A percentile compares a stretch with the other conserved stretches of the same genome.
Evolutionary conservation across 2,888 invertebrate genomes (phyloP).

Genomic region (Eledone cirrhosa): DNA sequence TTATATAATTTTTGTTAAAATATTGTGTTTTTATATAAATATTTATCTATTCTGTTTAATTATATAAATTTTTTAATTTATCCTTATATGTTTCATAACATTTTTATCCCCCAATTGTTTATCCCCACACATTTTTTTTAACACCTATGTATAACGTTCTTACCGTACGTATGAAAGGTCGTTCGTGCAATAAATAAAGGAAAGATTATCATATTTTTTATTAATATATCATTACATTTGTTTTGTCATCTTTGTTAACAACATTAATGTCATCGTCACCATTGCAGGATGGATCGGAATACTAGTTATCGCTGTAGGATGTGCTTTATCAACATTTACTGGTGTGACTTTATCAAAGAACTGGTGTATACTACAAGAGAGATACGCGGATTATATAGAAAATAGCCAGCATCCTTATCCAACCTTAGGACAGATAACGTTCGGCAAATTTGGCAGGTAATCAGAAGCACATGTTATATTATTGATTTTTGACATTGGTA

Average conservation of each 20-base stretch:
- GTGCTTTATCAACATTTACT: slow-evolving; percentile 78
- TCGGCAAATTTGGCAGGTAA: slow-evolving; percentile 70
- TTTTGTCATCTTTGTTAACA: background rate
- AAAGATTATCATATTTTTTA: no score
- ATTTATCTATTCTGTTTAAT: no score
- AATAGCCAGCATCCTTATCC: slow-evolving; percentile 82
- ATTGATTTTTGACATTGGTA: background rate
- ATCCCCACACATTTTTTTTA: no score
- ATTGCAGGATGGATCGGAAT: slow-evolving; percentile 76
- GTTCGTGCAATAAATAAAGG: no score
- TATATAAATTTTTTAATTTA: no score
- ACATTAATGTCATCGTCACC: background rate
- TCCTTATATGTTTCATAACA: no score
- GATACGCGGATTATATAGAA: slow-evolving; percentile 71
- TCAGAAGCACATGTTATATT: background rate
- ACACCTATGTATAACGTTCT: no score
- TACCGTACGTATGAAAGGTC: no score
- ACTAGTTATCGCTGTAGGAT: slow-evolving; percentile 72
- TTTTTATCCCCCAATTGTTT: no score
- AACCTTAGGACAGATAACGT: slow-evolving; percentile 82
- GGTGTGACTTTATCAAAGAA: slow-evolving; percentile 81
- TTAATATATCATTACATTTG: background rate
- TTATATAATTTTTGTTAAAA: no score
- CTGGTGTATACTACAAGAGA: slow-evolving; percentile 81
- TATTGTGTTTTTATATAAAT: no score